A percentile compares a stretch with the other conserved stretches of the same genome.
Evolutionary conservation across 1,140 invertebrate species (phyloP).

Genomic region (Drosophila leontia): DNA sequence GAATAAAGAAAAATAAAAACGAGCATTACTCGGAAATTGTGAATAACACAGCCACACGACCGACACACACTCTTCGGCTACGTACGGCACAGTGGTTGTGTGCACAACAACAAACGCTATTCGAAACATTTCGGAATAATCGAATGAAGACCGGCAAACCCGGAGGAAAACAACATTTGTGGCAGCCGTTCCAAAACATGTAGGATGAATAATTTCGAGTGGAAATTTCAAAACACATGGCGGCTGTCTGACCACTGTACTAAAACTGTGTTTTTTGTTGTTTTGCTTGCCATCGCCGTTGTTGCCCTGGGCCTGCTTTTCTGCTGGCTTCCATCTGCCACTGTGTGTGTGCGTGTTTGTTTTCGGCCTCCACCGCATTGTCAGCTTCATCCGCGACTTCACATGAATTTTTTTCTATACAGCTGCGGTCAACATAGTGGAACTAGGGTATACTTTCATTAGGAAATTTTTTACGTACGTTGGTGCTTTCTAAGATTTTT

Average conservation of each 20-base stretch:
- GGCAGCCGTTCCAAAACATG: slow-evolving; percentile 17
- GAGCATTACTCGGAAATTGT: slow-evolving; percentile 80
- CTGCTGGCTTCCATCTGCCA: slow-evolving; percentile 44
- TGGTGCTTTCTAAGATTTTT: too few species aligned
- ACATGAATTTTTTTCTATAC: slow-evolving; percentile 57
- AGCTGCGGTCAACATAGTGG: slow-evolving; percentile 5
- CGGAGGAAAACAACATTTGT: slow-evolving; percentile 16
- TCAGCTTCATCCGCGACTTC: slow-evolving; percentile 65
- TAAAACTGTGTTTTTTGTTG: slow-evolving; percentile 24
- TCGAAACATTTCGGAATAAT: slow-evolving; percentile 16
- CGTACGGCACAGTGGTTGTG: slow-evolving; percentile 39
- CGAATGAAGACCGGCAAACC: slow-evolving; percentile 30
- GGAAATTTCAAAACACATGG: slow-evolving; percentile 28
- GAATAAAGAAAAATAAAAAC: slow-evolving; percentile 64
- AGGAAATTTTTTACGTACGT: too few species aligned
- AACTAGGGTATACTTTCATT: background rate
- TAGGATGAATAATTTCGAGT: slow-evolving; percentile 1
- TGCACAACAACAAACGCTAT: slow-evolving; percentile 15
- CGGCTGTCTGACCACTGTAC: slow-evolving; percentile 27
- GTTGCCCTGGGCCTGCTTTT: slow-evolving; percentile 60
- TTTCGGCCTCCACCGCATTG: slow-evolving; percentile 71
- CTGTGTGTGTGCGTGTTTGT: slow-evolving; percentile 39
- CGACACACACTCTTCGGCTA: slow-evolving; percentile 34
- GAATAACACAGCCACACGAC: slow-evolving; percentile 63
- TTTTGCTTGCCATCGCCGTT: slow-evolving; percentile 40